Base-by-base conservation (phyloP, 2,888 invertebrate species). In the Platycnemis pennipes region DNA sequence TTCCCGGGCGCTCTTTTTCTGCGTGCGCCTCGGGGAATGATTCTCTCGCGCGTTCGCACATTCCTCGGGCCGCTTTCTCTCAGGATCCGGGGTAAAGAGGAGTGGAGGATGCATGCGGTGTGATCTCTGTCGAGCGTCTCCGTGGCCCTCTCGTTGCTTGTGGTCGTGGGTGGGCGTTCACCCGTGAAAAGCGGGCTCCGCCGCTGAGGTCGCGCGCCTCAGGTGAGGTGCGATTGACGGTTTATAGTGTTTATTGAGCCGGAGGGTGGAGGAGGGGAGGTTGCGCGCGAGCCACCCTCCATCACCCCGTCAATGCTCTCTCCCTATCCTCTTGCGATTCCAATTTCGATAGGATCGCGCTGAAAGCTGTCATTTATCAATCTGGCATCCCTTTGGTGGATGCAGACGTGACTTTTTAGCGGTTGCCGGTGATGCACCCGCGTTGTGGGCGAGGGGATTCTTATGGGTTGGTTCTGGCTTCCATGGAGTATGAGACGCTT, bases 61-160 rank as follows among this genome's bases (percentile, higher is more conserved):
- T 77, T 77, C 77, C 77, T 77, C 37, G 13, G 11, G 77, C 31
- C 77, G 77, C 77, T 77, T 77, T 77, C 77, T 77, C 77, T 37
- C 77, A 37, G 13, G 77, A 77, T 77, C 1, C 63, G n/a, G 22
- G 63, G 63, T 22, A n/a, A 26, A 5, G 63, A 63, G 77, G 37
- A 37, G 37, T 37, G 11, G 77, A 77, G n/a, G n/a, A n/a, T 16
- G 49, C 11, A 49, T 11, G 49, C 49, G 49, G n/a, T n/a, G 49
- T 49, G 77, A 77, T 77, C 77, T 77, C 77, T 37, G 37, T 77
- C 77, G 77, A 37, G 13, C 77, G 37, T 77, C 37, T 37, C 31
- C 37, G 77, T 77, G 31, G 31, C 4, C 31, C 31, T 11, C 77
- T 77, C 77, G 1, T 69, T 77, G 31, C 11, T 11, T 37, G 77